Conservation (phyloP, 64 coral and sea anemone species). For the Actinia tenebrosa region DNA sequence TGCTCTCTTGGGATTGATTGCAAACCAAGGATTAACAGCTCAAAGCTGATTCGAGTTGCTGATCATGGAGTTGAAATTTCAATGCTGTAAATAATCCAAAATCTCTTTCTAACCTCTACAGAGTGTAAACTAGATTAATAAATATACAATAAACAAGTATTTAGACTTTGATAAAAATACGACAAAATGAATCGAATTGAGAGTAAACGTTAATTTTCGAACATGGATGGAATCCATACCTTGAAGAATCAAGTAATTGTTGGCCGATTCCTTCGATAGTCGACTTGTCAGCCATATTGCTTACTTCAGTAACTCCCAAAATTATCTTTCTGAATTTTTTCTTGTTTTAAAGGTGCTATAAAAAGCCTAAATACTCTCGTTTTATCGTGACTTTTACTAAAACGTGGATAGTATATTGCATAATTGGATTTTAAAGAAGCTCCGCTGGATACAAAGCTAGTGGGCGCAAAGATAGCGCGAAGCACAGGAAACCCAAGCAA, state of each 20-base stretch:
- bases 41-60: too few relatives aligned
- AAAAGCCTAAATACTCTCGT: background rate
- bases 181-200: too few relatives aligned
- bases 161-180: too few relatives aligned
- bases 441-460: background rate
- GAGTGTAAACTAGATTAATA: background rate
- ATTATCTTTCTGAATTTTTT: background rate
- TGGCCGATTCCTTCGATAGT: constrained; percentile 55
- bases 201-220: too few relatives aligned
- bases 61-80: too few relatives aligned
- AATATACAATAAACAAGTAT: background rate
- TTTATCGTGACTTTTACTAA: background rate
- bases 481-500: background rate
- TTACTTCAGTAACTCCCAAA: background rate
- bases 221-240: constrained; percentile 26
- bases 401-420: background rate
- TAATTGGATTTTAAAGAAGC: constrained; percentile 8
- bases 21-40: too few relatives aligned
- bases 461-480: background rate
- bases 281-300: constrained; percentile 46
- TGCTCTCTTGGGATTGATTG: too few relatives aligned
- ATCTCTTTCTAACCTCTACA: too few relatives aligned
- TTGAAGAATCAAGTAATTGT: constrained; percentile 69
- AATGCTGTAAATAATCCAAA: too few relatives aligned
- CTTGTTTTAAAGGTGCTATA: background rate